Percentiles rank a stretch among this genome's conserved stretches.
Evolutionary conservation across 1,140 invertebrate genomes (phyloP).

Genomic region (Pogonomyrmex californicus): DNA sequence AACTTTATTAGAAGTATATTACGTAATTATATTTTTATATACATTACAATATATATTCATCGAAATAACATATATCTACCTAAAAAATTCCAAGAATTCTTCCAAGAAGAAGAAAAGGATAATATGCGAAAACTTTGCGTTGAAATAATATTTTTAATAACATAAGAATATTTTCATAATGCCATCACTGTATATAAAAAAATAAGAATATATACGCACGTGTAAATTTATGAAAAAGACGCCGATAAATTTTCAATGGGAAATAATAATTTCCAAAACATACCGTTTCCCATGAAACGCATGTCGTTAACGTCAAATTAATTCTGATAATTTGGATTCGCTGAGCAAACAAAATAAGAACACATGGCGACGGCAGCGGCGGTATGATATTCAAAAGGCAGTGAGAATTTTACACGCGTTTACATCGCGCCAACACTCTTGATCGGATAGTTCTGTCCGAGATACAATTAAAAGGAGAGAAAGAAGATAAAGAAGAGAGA

Average conservation of each 20-base stretch:
- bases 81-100: neutral
- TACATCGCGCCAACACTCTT: constrained; percentile 62
- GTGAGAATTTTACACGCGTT: constrained; percentile 66
- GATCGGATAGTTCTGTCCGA: constrained; percentile 72
- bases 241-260: neutral
- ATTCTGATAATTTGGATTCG: constrained; percentile 40
- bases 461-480: constrained; percentile 74
- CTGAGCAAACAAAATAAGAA: neutral
- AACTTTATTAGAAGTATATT: too few species aligned
- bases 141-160: neutral
- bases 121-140: neutral
- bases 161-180: neutral
- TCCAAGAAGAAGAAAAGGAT: too few species aligned
- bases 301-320: constrained; percentile 41
- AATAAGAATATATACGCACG: neutral
- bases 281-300: neutral
- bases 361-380: neutral
- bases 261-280: constrained; percentile 13
- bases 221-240: neutral
- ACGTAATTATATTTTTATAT: too few species aligned
- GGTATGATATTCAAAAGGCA: neutral
- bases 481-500: constrained; percentile 35
- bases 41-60: too few species aligned
- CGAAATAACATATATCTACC: neutral
- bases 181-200: neutral